Percentiles rank a stretch among this genome's conserved stretches.
phyloP scores from a whole-genome alignment of 2,888 invertebrate species.

The Chirona hameri region DNA sequence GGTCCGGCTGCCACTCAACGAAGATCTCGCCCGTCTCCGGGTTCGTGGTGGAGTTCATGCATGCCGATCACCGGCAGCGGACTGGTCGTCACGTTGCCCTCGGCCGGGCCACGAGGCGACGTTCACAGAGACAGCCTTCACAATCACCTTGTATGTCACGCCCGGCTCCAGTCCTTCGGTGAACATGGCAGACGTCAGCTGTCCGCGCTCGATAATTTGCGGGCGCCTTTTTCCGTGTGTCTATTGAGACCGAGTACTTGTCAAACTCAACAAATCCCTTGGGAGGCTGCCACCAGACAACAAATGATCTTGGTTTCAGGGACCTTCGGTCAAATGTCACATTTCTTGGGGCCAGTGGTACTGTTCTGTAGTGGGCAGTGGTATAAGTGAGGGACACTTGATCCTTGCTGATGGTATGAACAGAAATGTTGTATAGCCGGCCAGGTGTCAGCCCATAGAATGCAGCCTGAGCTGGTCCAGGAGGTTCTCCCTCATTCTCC shows the following conservation, averaged over 20 bases:
- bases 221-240: slow-evolving; percentile 50
- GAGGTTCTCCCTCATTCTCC: slow-evolving; percentile 89
- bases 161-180: slow-evolving; percentile 81
- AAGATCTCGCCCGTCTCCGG: slow-evolving; percentile 64
- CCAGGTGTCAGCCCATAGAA: slow-evolving; percentile 88
- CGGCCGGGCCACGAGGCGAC: slow-evolving; percentile 92
- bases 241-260: slow-evolving; percentile 80
- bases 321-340: slow-evolving; percentile 70
- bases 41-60: slow-evolving; percentile 57
- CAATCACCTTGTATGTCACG: slow-evolving; percentile 80
- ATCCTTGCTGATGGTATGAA: slow-evolving; percentile 89
- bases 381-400: slow-evolving; percentile 88
- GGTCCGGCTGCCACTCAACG: slow-evolving; percentile 72
- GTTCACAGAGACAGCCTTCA: slow-evolving; percentile 90
- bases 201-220: slow-evolving; percentile 41
- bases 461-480: slow-evolving; percentile 91
- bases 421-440: slow-evolving; percentile 87
- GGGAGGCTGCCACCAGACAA: slow-evolving; percentile 82
- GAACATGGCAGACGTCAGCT: slow-evolving; percentile 57
- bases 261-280: slow-evolving; percentile 75
- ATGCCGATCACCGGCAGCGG: slow-evolving; percentile 70
- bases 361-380: slow-evolving; percentile 87
- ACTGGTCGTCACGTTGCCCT: slow-evolving; percentile 78
- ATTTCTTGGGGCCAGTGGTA: slow-evolving; percentile 79
- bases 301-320: slow-evolving; percentile 70